Percentiles rank a stretch among this genome's conserved stretches.
phyloP scores from a whole-genome alignment of 64 coral and sea anemone species.

The Astreopora myriophthalma region DNA sequence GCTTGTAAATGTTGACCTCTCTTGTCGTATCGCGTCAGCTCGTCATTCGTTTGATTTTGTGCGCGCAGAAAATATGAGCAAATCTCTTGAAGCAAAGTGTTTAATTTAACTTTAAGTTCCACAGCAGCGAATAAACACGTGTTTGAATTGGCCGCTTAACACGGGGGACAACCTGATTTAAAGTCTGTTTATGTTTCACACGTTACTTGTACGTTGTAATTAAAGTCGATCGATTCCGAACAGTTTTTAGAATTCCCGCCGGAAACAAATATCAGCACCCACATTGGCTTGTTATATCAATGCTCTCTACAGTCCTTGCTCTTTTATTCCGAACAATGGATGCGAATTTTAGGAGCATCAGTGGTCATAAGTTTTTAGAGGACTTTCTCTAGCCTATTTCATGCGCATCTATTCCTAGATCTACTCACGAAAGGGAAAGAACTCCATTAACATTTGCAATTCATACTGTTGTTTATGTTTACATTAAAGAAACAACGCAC shows the following conservation, averaged over 20 bases:
- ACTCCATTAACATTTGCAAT: too few relatives aligned
- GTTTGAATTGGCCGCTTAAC: not conserved
- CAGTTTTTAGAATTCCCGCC: not conserved
- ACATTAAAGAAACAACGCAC: too few relatives aligned
- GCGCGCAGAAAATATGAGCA: not conserved
- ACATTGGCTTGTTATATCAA: not conserved
- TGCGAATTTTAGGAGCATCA: not conserved
- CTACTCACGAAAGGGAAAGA: too few relatives aligned
- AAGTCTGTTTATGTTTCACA: not conserved
- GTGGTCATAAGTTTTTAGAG: too few relatives aligned
- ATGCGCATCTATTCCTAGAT: too few relatives aligned
- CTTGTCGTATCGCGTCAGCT: not conserved
- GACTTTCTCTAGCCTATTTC: not conserved
- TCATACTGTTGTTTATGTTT: too few relatives aligned
- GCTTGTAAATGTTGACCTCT: slow-evolving; percentile 5
- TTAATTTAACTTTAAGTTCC: not conserved
- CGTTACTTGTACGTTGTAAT: not conserved
- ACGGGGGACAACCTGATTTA: not conserved
- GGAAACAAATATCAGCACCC: not conserved
- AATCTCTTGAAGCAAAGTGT: not conserved
- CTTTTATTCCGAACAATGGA: not conserved
- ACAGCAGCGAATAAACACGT: not conserved
- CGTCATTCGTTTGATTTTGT: not conserved
- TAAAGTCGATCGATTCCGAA: not conserved
- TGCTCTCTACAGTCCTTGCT: too few relatives aligned